These are phyloP conservation scores for Dolichopus griseipennis DNA, from an alignment of 2,888 invertebrate genomes.

Conservation along the genomic window DNA sequence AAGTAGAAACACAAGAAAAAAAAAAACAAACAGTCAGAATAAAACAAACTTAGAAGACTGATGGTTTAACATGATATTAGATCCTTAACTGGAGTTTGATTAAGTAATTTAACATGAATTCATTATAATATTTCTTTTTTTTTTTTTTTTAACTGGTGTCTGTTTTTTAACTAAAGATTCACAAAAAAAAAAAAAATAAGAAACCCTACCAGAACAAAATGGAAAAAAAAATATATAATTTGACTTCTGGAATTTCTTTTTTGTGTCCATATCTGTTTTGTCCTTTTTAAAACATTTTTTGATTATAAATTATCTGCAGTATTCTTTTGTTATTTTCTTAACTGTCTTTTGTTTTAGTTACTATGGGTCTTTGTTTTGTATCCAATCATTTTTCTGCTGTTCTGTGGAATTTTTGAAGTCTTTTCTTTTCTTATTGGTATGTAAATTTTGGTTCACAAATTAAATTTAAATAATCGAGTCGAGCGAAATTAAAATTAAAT, in stretches of 20 bases:
- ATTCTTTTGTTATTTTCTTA: neutral
- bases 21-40: neutral
- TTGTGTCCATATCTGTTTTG: too few species aligned
- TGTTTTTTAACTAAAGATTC: neutral
- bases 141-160: too few species aligned
- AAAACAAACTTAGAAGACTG: neutral
- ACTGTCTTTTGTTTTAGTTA: neutral
- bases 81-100: neutral
- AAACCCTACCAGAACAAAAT: neutral
- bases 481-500: too few species aligned
- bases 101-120: constrained; percentile 6
- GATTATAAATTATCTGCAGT: neutral
- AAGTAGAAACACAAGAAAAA: neutral
- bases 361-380: neutral
- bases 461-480: neutral
- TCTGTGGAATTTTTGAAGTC: neutral
- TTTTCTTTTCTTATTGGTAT: neutral
- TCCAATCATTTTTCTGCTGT: neutral
- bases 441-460: neutral
- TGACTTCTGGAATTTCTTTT: neutral
- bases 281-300: neutral
- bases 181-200: neutral
- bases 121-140: neutral
- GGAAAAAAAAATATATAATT: neutral
- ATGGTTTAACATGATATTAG: neutral